Percentiles rank a stretch among this genome's conserved stretches.
These are phyloP conservation scores for Teleogryllus occipitalis DNA, from an alignment of 1,140 invertebrate species.

Conservation along the genomic window DNA sequence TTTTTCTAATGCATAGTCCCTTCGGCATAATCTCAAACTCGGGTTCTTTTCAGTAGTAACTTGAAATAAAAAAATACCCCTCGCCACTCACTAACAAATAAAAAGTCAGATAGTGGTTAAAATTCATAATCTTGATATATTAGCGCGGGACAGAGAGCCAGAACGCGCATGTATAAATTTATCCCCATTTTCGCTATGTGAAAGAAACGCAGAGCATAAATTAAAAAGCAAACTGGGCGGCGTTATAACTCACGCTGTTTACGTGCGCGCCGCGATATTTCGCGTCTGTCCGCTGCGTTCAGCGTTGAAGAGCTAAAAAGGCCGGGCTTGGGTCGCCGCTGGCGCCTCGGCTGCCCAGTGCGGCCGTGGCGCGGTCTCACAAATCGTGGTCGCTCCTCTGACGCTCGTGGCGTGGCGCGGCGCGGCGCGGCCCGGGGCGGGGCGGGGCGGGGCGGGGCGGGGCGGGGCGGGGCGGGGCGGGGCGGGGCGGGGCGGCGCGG, in stretches of 20 bases:
- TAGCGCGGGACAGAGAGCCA: not conserved
- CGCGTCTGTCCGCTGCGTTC: not conserved
- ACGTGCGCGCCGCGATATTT: not conserved
- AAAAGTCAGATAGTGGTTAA: slow-evolving; percentile 1
- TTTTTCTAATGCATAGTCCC: not conserved
- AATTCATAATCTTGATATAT: slow-evolving; percentile 6
- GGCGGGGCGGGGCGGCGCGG: too few species aligned
- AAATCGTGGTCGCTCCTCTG: too few species aligned
- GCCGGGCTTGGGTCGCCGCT: too few species aligned
- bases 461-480: too few species aligned
- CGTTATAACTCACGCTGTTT: not conserved
- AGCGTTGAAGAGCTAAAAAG: not conserved
- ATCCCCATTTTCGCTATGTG: not conserved
- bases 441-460: too few species aligned
- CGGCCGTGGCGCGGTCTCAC: too few species aligned
- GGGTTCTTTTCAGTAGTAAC: too few species aligned
- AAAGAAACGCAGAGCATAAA: slow-evolving; percentile 1
- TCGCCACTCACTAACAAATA: slow-evolving; percentile 4
- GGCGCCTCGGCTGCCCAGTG: too few species aligned
- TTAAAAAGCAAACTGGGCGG: not conserved
- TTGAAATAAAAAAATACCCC: not conserved
- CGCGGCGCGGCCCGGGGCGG: too few species aligned
- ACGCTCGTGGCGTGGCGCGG: too few species aligned
- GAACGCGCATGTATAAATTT: not conserved
- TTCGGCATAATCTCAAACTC: not conserved